Conservation (phyloP, 2,888 invertebrate species). For the Stenichneumon culpator region DNA sequence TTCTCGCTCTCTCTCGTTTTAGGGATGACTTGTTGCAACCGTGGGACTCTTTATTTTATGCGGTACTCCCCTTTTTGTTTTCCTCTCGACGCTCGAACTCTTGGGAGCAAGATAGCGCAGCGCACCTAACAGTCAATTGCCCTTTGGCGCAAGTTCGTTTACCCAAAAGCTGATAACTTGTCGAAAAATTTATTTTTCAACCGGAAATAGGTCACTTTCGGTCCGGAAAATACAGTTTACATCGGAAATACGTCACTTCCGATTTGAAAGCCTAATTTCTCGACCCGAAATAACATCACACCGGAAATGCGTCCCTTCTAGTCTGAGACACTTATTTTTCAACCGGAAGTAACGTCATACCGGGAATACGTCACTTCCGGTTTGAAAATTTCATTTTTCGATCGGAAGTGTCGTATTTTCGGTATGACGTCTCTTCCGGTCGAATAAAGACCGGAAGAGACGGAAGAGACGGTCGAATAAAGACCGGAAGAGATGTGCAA, state of each 20-base stretch:
- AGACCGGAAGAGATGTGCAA: background rate
- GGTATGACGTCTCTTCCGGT: background rate
- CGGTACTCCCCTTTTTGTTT: background rate
- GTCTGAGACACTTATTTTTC: background rate
- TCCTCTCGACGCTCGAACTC: background rate
- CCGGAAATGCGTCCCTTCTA: no score
- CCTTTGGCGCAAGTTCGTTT: background rate
- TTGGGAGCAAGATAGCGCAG: background rate
- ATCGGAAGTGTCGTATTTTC: background rate
- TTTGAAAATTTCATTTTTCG: no score
- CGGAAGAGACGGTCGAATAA: background rate
- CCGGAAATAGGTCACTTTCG: no score
- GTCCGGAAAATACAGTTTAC: background rate
- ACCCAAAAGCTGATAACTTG: background rate
- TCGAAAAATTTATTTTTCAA: background rate
- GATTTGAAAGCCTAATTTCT: no score
- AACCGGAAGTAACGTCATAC: background rate
- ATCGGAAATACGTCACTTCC: background rate
- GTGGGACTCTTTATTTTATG: slow-evolving; percentile 38
- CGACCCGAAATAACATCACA: no score
- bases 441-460: background rate
- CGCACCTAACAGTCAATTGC: slow-evolving; percentile 4
- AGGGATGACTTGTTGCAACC: slow-evolving; percentile 77
- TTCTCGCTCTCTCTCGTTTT: slow-evolving; percentile 16
- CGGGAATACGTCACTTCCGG: background rate